Base-by-base conservation (phyloP, 2,888 invertebrate genomes). In the Limnephilus marmoratus region DNA sequence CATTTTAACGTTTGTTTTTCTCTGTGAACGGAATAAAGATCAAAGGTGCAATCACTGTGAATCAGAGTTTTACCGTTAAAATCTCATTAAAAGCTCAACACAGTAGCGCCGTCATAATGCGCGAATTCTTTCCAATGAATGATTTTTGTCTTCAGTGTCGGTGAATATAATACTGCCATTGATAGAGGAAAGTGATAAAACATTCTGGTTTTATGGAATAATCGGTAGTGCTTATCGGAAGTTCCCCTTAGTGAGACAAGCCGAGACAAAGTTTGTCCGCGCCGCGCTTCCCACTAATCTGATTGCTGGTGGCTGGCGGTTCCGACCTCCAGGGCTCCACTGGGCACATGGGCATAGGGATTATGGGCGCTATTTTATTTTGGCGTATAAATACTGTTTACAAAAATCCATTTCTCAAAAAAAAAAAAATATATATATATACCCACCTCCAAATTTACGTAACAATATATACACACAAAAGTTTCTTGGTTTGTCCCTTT, bases 201-300 rank as follows among this genome's bases (percentile, higher is more conserved):
- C 24, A 68, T 68, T 68, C 68, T 68, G 68, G 68, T 68, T 68
- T 68, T 68, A 68, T n/a, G 86, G 45, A 86, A 45, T 86, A 86
- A 86, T 86, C 86, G 86, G 86, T 86, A 86, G 68, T 68, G n/a
- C 86, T 86, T 86, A 86, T 86, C 86, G 86, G 49, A 86, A 49
- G 86, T 29, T 49, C 18, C 49, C 49, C 49, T 86, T 86, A 49
- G 86, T 86, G 86, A 49, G 86, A 86, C 86, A 53, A 49, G 37
- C 41, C 85, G 85, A 68, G 80, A 80, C 81, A 89, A 87, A 87
- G 87, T 91, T 90, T 34, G 41, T 29, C 82, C 37, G 45, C 86
- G 37, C 86, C 86, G 86, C 68, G n/a, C 68, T 24, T 88, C 15
- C 85, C 92, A 86, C 93, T 92, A 93, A 92, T 91, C 91, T 90